These are phyloP conservation scores for Chesias legatella DNA, from an alignment of 2,888 invertebrate species.

Conservation along the genomic window DNA sequence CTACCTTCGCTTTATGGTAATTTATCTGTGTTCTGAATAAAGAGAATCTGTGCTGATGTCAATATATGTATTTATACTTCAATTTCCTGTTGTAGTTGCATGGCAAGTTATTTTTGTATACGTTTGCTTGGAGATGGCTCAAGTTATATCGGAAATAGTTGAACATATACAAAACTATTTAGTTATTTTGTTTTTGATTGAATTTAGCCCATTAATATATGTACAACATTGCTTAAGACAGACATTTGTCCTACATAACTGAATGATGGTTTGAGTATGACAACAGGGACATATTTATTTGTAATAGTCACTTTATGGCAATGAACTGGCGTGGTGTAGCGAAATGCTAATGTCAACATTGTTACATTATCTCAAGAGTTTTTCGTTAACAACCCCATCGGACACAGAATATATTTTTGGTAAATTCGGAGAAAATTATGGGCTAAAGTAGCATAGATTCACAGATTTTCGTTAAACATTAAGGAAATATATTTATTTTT, in stretches of 20 bases:
- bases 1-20: constrained; percentile 17
- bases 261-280: too few relatives aligned
- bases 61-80: too few relatives aligned
- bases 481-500: too few relatives aligned
- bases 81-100: not conserved
- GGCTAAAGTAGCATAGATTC: not conserved
- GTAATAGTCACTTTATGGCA: constrained; percentile 34
- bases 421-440: not conserved
- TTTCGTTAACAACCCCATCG: constrained; percentile 7
- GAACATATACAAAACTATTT: too few relatives aligned
- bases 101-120: not conserved
- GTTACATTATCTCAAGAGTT: constrained; percentile 35
- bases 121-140: not conserved
- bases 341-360: constrained; percentile 45
- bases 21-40: not conserved
- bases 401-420: constrained; percentile 9
- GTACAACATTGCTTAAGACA: too few relatives aligned
- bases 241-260: too few relatives aligned
- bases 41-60: too few relatives aligned
- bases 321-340: constrained; percentile 31
- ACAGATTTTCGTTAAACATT: too few relatives aligned
- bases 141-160: too few relatives aligned
- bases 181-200: too few relatives aligned
- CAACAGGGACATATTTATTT: constrained; percentile 32
- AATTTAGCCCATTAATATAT: too few relatives aligned